Base-by-base conservation (phyloP, 2,113 vertebrate species). In the Leptodactylus fuscus region DNA sequence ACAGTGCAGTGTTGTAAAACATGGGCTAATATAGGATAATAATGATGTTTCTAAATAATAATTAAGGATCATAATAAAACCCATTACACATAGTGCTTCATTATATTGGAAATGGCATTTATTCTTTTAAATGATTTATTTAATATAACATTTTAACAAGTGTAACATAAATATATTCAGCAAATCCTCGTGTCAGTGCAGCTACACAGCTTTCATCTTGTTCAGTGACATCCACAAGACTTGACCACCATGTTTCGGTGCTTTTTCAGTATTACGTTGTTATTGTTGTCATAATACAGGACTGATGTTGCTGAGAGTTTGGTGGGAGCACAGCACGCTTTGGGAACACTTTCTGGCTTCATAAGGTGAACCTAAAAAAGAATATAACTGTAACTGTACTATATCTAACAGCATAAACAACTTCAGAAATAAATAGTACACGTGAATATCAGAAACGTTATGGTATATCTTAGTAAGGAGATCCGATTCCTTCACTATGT, bases 171-270 rank as follows among this genome's bases (percentile, higher is more conserved):
- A 80, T 44, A 80, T 60, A 15, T 24, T 60, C 18, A 41, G n/a
- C 4, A 80, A 60, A 67, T 81, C n/a, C n/a, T n/a, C n/a, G 38
- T 27, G 5, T 67, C 38, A 65, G 79, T 81, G 16, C 65, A 53
- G 9, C 48, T 70, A 16, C 27, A 20, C 36, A 27, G 27, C 32
- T 8, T 48, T n/a, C 27, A 2, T 73, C 77, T 80, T 4, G 0
- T 0, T 91, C 92, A 99, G 90, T 97, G 94, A 88, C 97, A 98
- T 27, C 97, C 97, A 0, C 97, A 98, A 0, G 95, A 96, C 89
- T 97, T 98, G n/a, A 98, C 97, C 92, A 99, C 97, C 97, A 99
- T 99, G 91, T 99, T 99, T 4, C 97, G 93, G 44, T 98, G 96
- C 81, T 98, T 98, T 82, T 97, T 98, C 44, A 99, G 95, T 91